A percentile compares a stretch with the other conserved stretches of the same genome.
Conservation (phyloP, 2,888 invertebrate species). For the Pseudococcus longispinus region DNA sequence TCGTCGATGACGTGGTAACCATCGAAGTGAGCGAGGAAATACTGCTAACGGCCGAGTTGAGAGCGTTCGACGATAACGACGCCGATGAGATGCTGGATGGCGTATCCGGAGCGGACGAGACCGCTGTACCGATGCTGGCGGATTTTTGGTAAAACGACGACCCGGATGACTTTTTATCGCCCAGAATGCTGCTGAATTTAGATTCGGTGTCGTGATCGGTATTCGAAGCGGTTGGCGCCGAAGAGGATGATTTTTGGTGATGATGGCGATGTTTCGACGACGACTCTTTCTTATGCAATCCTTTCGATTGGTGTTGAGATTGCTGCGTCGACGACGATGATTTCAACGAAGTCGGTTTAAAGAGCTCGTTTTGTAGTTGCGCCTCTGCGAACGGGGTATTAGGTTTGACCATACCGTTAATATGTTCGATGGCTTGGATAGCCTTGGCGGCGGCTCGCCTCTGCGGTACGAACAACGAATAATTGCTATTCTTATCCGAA, state of each 20-base stretch:
- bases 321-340: slow-evolving; percentile 61
- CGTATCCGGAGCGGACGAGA: background rate
- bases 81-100: background rate
- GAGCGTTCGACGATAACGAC: slow-evolving; percentile 6
- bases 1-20: slow-evolving; percentile 57
- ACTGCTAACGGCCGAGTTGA: background rate
- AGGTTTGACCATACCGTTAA: slow-evolving; percentile 74
- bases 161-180: background rate
- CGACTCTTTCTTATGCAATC: background rate
- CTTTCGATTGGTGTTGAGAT: background rate
- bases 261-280: background rate
- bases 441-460: slow-evolving; percentile 91
- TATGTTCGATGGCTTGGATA: slow-evolving; percentile 88
- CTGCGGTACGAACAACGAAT: slow-evolving; percentile 79
- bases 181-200: background rate
- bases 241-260: slow-evolving; percentile 18
- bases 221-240: background rate
- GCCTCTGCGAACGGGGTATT: slow-evolving; percentile 58
- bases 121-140: background rate
- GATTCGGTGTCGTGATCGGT: background rate
- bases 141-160: background rate
- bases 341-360: slow-evolving; percentile 65
- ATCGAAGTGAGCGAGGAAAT: background rate
- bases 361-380: background rate
- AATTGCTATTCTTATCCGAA: slow-evolving; percentile 53